These are phyloP conservation scores for Clarias platycephalus DNA, from an alignment of 2,797 vertebrate species.

Conservation along the genomic window DNA sequence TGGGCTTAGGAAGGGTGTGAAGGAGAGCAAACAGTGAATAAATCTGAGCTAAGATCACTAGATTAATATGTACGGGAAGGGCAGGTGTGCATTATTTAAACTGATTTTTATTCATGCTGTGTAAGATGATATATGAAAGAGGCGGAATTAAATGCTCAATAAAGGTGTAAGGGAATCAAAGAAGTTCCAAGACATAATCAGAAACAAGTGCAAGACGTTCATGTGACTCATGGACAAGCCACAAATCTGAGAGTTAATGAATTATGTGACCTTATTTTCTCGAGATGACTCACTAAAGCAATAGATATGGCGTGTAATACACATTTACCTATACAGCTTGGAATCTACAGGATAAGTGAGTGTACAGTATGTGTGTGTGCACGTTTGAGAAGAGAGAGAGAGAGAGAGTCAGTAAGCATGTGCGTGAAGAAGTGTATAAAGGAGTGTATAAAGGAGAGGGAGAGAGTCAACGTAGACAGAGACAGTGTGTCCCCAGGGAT, in stretches of 20 bases:
- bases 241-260: not conserved
- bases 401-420: too few species aligned
- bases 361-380: not conserved
- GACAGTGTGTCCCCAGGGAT: conserved; percentile 42
- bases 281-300: not conserved
- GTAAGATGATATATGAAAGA: not conserved
- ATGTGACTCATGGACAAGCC: not conserved
- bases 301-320: not conserved
- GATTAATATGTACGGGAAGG: conserved; percentile 4
- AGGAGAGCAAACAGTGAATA: conserved; percentile 57
- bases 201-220: not conserved
- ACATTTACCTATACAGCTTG: too few species aligned
- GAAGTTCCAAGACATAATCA: not conserved
- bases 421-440: not conserved
- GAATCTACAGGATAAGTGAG: not conserved
- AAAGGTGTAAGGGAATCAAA: not conserved
- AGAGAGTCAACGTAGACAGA: conserved; percentile 29
- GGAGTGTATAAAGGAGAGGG: conserved; percentile 33
- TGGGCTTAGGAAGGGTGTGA: conserved; percentile 38
- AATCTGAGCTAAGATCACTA: conserved; percentile 39
- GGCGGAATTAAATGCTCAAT: not conserved
- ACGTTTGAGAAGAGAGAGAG: not conserved
- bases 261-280: not conserved
- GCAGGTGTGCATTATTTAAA: conserved; percentile 23
- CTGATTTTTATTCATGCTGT: conserved; percentile 3